Base-by-base conservation (phyloP, 2,113 vertebrate genomes). In the Ellobius talpinus region DNA sequence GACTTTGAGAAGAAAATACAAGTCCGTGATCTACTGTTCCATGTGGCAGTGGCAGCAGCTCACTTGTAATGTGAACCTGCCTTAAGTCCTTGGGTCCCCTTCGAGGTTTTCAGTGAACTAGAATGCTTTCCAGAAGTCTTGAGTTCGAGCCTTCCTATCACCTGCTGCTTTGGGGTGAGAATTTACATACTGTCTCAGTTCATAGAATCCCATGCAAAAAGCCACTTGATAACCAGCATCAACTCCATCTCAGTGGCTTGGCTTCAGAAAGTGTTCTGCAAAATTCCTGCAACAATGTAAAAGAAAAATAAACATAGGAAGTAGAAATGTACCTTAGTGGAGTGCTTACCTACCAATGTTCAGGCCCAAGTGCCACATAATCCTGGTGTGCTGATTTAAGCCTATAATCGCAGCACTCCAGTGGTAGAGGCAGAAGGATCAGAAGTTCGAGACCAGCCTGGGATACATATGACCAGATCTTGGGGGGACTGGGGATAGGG, bases 251-350 rank as follows among this genome's bases (percentile, higher is more conserved):
- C 58, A 4, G 19, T 66, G 47, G 61, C 23, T 87, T 70, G 52
- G 61, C 63, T 81, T 87, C 68, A 63, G 33, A 24, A 90, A 31
- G 79, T 91, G 89, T 92, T 82, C 79, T 96, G 26, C 76, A 95
- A 96, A 96, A 86, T 76, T 90, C 86, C 23, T 92, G 36, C 33
- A 86, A 93, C 72, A 36, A 55, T 50, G n/a, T 63, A 82, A 96
- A 78, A 89, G 58, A 81, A 93, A 82, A 72, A 19, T 70, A 87
- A 79, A 95, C 33, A 68, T 17, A 76, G 81, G 14, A 45, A 65
- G 61, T 31, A 45, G 82, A 63, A 39, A 65, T 19, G n/a, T 42
- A 31, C 26, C 39, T 4, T 31, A 65, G 13, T 42, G 5, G 12
- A 82, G n/a, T 45, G 23, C 17, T 42, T 65, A 19, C 82, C 82